Conservation (phyloP, 2,888 invertebrate species). For the Drosophila neotestacea region DNA sequence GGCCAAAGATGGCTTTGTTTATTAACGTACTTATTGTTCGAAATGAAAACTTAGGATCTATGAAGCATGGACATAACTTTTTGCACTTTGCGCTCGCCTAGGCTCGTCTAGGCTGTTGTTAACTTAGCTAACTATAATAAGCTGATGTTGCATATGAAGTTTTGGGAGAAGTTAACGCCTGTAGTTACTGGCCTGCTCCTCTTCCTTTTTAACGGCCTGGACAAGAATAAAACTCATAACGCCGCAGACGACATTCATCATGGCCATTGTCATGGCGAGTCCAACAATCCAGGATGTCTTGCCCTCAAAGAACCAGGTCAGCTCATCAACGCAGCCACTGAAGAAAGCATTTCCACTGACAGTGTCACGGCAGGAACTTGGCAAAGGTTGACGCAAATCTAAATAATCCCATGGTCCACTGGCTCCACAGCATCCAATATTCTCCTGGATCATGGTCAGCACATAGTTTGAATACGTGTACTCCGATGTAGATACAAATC, state of each 20-base stretch:
- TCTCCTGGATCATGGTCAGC: conserved; percentile 93
- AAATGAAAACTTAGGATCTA: conserved; percentile 64
- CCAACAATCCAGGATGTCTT: conserved; percentile 94
- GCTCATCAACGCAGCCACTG: conserved; percentile 94
- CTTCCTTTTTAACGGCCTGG: conserved; percentile 91
- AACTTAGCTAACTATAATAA: conserved; percentile 52
- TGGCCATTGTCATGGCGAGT: conserved; percentile 90
- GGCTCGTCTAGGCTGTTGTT: conserved; percentile 18
- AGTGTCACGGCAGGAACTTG: conserved; percentile 93
- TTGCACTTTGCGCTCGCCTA: conserved; percentile 39
- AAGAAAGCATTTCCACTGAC: conserved; percentile 95
- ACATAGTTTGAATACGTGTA: conserved; percentile 89
- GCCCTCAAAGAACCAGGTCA: conserved; percentile 95
- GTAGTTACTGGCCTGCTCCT: conserved; percentile 85
- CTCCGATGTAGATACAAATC: conserved; percentile 91
- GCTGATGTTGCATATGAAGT: background rate
- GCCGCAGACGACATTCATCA: conserved; percentile 91
- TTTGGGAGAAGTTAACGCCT: conserved; percentile 48
- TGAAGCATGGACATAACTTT: conserved; percentile 83
- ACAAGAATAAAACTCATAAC: conserved; percentile 90
- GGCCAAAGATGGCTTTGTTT: conserved; percentile 43
- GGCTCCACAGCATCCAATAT: conserved; percentile 95
- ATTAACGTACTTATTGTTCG: conserved; percentile 64
- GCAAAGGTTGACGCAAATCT: conserved; percentile 91
- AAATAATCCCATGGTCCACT: conserved; percentile 94